These are phyloP conservation scores for Anas capensis DNA, from an alignment of 2,797 vertebrate genomes.

Conservation along the genomic window DNA sequence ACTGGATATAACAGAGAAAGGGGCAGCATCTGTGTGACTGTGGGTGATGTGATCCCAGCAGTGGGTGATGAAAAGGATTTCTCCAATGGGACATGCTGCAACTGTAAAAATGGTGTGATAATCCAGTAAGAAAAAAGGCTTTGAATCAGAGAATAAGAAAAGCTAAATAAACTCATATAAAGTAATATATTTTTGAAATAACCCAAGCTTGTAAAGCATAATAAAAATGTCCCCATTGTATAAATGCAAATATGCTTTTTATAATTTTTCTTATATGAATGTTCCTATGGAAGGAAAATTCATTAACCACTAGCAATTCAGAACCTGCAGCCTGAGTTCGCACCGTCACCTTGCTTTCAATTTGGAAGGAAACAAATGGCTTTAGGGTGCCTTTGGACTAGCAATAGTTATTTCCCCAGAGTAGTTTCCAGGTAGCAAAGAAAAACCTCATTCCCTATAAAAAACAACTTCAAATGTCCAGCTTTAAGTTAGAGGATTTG, in stretches of 20 bases:
- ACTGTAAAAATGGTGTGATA: neutral
- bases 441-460: neutral
- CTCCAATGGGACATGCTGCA: neutral
- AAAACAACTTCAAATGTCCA: neutral
- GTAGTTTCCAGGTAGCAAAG: neutral
- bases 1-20: neutral
- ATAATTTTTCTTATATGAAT: neutral
- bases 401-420: neutral
- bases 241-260: neutral
- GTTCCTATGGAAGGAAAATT: neutral
- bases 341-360: neutral
- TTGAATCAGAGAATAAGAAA: neutral
- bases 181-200: neutral
- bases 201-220: neutral
- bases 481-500: constrained; percentile 16
- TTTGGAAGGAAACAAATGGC: neutral
- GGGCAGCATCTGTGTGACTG: neutral
- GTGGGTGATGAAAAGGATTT: neutral
- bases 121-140: neutral
- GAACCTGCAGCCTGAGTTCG: neutral
- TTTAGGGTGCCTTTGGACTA: neutral
- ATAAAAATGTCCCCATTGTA: neutral
- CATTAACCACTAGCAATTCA: neutral
- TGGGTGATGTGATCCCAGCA: neutral
- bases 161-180: neutral